Conservation (phyloP, 2,113 vertebrate genomes). For the Mellivora capensis region DNA sequence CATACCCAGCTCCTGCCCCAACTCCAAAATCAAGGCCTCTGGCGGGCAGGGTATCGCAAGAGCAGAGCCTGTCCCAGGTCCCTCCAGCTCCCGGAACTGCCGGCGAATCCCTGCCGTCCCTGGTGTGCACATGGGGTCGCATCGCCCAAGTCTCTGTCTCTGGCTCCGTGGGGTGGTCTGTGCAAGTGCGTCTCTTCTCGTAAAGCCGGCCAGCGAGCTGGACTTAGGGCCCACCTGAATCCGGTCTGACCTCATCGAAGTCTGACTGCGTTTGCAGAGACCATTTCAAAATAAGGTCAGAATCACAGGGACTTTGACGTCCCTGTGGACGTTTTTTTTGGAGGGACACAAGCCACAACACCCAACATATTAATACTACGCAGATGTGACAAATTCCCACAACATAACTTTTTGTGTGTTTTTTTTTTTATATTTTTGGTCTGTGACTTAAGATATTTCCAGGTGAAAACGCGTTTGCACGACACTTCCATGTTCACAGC, state of each 20-base stretch:
- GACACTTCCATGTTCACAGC: background rate
- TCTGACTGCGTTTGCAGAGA: background rate
- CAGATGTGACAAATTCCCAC: background rate
- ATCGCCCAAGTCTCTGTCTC: fast-evolving
- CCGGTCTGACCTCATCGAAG: background rate
- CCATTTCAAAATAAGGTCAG: background rate
- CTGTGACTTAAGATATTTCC: background rate
- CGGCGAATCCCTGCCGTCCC: fast-evolving
- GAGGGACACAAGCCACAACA: fast-evolving
- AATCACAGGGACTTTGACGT: background rate
- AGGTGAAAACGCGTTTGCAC: background rate
- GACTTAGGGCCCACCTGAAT: background rate
- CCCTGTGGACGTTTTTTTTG: no score
- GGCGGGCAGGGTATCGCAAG: background rate
- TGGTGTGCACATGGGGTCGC: background rate
- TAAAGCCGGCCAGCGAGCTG: background rate
- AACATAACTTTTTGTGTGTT: background rate
- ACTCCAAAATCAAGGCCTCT: background rate
- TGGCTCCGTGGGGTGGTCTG: fast-evolving
- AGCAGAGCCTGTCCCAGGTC: no score
- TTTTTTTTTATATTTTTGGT: background rate
- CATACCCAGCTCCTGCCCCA: fast-evolving
- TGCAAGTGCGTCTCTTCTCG: background rate
- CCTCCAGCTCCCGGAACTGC: background rate
- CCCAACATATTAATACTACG: fast-evolving